A percentile compares a stretch with the other conserved stretches of the same genome.
Evolutionary conservation across 2,113 vertebrate genomes (phyloP).

Genomic region (Bos javanicus): DNA sequence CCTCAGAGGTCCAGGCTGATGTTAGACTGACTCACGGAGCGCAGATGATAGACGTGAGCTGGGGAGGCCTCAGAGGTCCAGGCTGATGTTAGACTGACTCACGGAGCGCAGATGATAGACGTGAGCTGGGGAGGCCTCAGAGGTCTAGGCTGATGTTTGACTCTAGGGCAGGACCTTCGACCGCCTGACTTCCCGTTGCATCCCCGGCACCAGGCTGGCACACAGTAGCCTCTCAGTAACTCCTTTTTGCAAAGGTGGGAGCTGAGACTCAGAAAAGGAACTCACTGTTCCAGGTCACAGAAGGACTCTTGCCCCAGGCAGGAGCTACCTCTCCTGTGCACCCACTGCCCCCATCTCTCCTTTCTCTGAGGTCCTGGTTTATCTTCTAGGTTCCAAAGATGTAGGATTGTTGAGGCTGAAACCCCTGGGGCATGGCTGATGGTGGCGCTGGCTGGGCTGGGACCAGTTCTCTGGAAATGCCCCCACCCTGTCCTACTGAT

Average conservation of each 20-base stretch:
- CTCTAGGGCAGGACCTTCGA: neutral
- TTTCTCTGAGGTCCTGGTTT: neutral
- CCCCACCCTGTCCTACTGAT: neutral
- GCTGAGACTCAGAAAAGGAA: neutral
- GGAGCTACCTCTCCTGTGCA: neutral
- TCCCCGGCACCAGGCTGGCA: neutral
- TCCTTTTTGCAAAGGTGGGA: neutral
- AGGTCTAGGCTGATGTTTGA: neutral
- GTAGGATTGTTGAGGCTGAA: neutral
- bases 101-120: accelerated
- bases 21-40: accelerated
- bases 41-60: too few species aligned
- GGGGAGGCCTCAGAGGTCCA: neutral
- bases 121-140: neutral
- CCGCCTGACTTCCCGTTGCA: accelerated
- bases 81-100: neutral
- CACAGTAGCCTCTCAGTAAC: neutral
- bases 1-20: neutral
- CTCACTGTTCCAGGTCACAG: neutral
- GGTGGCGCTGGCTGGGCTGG: neutral
- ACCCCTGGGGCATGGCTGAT: neutral
- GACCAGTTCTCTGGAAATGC: neutral
- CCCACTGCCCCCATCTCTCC: neutral
- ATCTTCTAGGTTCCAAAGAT: neutral
- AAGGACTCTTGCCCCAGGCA: neutral